Evolutionary conservation across 2,113 vertebrate genomes (phyloP).

Genomic region (Hypomesus transpacificus): DNA sequence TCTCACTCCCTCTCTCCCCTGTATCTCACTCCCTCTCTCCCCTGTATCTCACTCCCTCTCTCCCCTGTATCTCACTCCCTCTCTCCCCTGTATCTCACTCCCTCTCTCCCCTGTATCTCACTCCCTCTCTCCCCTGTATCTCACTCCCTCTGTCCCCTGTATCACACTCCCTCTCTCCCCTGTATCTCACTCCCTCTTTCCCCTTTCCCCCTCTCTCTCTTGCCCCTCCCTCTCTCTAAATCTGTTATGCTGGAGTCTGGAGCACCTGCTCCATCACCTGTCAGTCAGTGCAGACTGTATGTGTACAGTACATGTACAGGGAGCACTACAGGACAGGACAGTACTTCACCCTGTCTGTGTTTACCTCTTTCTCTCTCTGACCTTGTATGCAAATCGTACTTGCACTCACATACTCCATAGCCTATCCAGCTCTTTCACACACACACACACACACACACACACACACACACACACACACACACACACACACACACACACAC

Average conservation of each 20-base stretch:
- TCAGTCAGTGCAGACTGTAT: constrained; percentile 53
- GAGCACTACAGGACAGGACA: no score
- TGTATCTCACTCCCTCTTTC: constrained; percentile 20
- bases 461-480: neutral
- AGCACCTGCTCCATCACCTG: constrained; percentile 72
- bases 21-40: neutral
- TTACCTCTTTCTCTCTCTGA: constrained; percentile 35
- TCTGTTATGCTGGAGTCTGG: constrained; percentile 25
- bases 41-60: constrained; percentile 22
- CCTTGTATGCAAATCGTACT: constrained; percentile 23
- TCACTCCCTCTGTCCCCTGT: constrained; percentile 17
- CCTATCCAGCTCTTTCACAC: no score
- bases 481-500: neutral
- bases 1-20: constrained; percentile 8
- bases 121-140: constrained; percentile 11
- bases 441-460: neutral
- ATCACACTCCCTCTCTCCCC: neutral
- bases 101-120: neutral
- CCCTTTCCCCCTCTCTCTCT: neutral
- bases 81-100: neutral
- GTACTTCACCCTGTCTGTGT: constrained; percentile 15
- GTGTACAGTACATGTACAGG: constrained; percentile 12
- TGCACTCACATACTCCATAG: neutral
- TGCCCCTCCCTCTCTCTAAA: constrained; percentile 8
- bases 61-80: neutral